phyloP scores from a whole-genome alignment of 2,797 vertebrate species.

The Molossus molossus region DNA sequence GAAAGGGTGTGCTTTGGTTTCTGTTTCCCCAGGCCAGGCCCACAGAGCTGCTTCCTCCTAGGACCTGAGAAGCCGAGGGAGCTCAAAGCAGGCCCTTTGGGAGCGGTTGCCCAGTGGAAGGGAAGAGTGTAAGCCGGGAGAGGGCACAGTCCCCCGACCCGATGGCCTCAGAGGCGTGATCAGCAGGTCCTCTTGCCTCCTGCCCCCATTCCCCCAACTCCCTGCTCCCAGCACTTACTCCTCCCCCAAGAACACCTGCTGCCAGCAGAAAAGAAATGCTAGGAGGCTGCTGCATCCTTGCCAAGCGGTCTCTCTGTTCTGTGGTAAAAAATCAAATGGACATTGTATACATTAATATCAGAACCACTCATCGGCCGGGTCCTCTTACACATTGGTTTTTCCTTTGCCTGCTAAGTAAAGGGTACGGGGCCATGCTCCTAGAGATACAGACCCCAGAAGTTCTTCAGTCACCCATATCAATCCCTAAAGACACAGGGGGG shows the following conservation, averaged over 20 bases:
- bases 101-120: conserved; percentile 7
- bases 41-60: background rate
- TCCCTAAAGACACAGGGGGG: background rate
- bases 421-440: background rate
- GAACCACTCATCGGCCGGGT: background rate
- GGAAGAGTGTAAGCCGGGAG: background rate
- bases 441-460: background rate
- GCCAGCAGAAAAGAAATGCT: background rate
- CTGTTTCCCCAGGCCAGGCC: conserved; percentile 21
- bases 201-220: too few species aligned
- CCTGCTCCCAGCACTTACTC: background rate
- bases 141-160: background rate
- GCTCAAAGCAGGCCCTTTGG: conserved; percentile 38
- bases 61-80: background rate
- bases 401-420: background rate
- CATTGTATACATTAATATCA: background rate
- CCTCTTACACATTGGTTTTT: background rate
- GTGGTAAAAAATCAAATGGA: background rate
- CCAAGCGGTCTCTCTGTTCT: background rate
- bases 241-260: background rate
- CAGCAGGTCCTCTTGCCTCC: too few species aligned
- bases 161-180: background rate
- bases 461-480: background rate
- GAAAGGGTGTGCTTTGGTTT: conserved; percentile 28
- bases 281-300: background rate